Percentiles rank a stretch among this genome's conserved stretches.
Conservation (phyloP, 2,888 invertebrate genomes). For the Parnassius mnemosyne region DNA sequence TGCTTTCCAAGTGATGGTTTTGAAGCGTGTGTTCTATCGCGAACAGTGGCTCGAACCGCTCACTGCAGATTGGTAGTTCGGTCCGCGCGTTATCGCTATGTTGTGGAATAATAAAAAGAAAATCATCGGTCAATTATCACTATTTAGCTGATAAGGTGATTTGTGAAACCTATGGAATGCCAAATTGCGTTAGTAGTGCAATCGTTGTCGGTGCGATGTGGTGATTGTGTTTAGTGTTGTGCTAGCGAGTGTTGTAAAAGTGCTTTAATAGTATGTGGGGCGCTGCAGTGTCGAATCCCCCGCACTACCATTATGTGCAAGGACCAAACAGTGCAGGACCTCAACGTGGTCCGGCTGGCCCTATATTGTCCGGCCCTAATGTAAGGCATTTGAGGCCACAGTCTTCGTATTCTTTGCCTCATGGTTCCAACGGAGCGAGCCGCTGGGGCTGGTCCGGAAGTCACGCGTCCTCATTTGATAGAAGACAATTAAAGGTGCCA, state of each 20-base stretch:
- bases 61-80: conserved; percentile 59
- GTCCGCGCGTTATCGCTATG: conserved; percentile 56
- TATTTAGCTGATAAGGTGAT: conserved; percentile 59
- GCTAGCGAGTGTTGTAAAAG: conserved; percentile 43
- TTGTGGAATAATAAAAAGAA: conserved; percentile 51
- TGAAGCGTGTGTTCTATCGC: conserved; percentile 69
- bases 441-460: conserved; percentile 79
- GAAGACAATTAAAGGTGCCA: conserved; percentile 70
- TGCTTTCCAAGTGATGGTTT: conserved; percentile 72
- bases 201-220: conserved; percentile 58
- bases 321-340: conserved; percentile 55
- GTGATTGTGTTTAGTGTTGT: conserved; percentile 49
- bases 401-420: conserved; percentile 78
- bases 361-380: conserved; percentile 61
- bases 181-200: conserved; percentile 56
- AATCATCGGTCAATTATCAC: conserved; percentile 60
- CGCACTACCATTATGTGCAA: conserved; percentile 71
- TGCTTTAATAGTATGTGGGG: conserved; percentile 63
- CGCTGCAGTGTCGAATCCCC: conserved; percentile 70
- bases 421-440: conserved; percentile 78
- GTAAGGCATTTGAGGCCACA: conserved; percentile 66
- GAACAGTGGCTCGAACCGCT: conserved; percentile 67
- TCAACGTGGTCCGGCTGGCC: conserved; percentile 62
- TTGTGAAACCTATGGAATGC: conserved; percentile 53
- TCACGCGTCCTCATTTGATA: conserved; percentile 75